phyloP scores from a whole-genome alignment of 1,140 invertebrate species.

The Panagrolaimus sp. region DNA sequence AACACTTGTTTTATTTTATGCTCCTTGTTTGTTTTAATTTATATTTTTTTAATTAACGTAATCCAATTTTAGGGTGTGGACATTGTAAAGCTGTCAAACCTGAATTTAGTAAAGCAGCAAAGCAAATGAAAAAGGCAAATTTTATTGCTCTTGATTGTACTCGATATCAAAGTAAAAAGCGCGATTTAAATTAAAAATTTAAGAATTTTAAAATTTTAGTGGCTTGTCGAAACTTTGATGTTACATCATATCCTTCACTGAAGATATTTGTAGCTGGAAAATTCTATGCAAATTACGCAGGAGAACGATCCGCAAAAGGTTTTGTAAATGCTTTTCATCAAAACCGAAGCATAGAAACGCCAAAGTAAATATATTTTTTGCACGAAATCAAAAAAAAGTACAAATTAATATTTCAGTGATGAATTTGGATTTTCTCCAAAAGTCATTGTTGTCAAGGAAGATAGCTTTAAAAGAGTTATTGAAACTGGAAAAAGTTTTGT shows the following conservation, averaged over 20 bases:
- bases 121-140: neutral
- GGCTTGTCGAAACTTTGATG: neutral
- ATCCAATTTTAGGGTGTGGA: neutral
- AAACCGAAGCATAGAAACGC: no score
- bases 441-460: neutral
- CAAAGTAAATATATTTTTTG: neutral
- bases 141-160: conserved; percentile 17
- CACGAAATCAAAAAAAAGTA: neutral
- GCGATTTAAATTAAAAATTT: neutral
- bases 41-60: neutral
- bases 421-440: neutral
- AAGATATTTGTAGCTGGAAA: conserved; percentile 8
- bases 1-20: conserved; percentile 4
- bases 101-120: neutral
- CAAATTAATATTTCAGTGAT: no score
- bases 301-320: neutral
- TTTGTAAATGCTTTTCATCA: conserved; percentile 1
- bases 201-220: neutral
- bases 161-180: conserved; percentile 1
- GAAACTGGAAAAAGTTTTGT: neutral
- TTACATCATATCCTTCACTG: neutral
- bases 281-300: neutral
- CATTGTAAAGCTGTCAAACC: conserved; percentile 9
- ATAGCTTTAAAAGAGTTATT: conserved; percentile 1
- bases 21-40: conserved; percentile 10